Percentiles rank a stretch among this genome's conserved stretches.
These are phyloP conservation scores for Micoletzkya japonica DNA, from an alignment of 2,888 invertebrate genomes.

Conservation along the genomic window DNA sequence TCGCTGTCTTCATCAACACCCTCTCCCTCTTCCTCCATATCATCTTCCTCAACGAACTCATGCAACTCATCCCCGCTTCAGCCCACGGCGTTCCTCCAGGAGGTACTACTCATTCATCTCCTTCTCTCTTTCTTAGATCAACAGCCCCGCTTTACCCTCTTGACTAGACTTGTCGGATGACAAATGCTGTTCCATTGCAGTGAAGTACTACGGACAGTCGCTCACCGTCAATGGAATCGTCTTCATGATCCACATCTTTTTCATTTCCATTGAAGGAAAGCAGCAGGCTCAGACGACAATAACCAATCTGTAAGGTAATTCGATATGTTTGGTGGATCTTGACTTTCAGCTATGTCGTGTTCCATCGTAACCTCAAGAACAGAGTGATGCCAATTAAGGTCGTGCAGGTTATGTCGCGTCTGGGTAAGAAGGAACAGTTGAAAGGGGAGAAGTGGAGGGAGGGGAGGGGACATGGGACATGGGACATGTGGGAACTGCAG, in stretches of 20 bases:
- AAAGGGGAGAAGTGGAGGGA: too few relatives aligned
- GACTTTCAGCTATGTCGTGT: neutral
- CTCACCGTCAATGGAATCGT: slow-evolving; percentile 21
- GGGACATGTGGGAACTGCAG: too few relatives aligned
- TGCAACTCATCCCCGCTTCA: slow-evolving; percentile 42
- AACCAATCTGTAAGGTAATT: neutral
- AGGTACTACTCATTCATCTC: slow-evolving; percentile 4
- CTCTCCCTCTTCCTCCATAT: slow-evolving; percentile 43
- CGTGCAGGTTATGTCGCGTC: too few relatives aligned
- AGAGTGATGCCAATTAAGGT: too few relatives aligned
- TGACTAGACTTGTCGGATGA: too few relatives aligned
- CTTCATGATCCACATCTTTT: slow-evolving; percentile 7
- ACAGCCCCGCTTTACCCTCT: too few relatives aligned
- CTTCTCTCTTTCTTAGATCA: neutral
- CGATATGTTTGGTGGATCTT: neutral
- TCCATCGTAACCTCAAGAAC: neutral
- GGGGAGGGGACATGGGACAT: too few relatives aligned
- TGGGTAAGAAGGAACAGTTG: too few relatives aligned
- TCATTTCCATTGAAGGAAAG: neutral
- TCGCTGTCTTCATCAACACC: neutral
- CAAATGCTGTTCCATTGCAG: slow-evolving; percentile 3
- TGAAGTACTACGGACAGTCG: slow-evolving; percentile 20
- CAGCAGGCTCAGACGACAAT: neutral
- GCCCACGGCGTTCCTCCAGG: slow-evolving; percentile 34
- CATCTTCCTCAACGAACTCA: slow-evolving; percentile 49